phyloP scores from a whole-genome alignment of 2,113 vertebrate genomes.

The Erpornis zantholeuca region DNA sequence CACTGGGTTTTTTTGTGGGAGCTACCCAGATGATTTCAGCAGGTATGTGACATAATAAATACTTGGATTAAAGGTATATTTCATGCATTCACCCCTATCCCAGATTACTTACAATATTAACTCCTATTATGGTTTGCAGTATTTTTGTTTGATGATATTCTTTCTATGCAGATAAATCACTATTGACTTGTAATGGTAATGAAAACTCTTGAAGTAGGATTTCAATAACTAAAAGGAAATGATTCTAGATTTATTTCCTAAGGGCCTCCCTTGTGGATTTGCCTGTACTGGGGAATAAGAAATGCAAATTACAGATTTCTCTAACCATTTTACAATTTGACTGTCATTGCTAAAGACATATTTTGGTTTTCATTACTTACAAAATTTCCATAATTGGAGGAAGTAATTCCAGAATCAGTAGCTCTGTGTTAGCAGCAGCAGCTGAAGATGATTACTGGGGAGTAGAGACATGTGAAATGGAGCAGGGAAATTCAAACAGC shows the following conservation, averaged over 20 bases:
- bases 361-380: neutral
- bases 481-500: neutral
- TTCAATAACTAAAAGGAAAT: neutral
- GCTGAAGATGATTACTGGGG: neutral
- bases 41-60: neutral
- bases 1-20: neutral
- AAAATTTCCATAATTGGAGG: neutral
- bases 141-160: neutral
- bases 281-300: neutral
- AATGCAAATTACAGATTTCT: neutral
- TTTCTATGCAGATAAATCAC: neutral
- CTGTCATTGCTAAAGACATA: neutral
- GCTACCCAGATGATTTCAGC: neutral
- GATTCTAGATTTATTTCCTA: neutral
- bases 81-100: fast-evolving
- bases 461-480: neutral
- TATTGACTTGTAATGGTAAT: neutral
- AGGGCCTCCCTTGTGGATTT: neutral
- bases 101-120: neutral
- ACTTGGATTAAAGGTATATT: neutral
- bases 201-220: neutral
- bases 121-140: neutral
- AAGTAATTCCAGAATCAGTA: neutral
- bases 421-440: neutral
- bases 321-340: neutral